Base-by-base conservation (phyloP, 2,797 vertebrate genomes). In the Fratercula arctica region DNA sequence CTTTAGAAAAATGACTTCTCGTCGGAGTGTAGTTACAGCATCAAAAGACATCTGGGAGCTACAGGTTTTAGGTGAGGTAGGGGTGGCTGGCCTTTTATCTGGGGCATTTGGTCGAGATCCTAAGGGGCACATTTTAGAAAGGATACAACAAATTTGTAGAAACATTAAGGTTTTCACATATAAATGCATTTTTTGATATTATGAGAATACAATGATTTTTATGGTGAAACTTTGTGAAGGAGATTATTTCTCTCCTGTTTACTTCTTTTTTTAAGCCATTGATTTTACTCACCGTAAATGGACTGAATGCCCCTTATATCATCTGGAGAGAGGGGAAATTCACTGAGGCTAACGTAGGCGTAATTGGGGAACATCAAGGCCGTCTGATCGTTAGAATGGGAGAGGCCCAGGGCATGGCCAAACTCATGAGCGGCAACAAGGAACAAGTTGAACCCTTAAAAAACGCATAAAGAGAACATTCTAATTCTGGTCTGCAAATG, bases 1-100 rank as follows among this genome's bases (percentile, higher is more conserved):
- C 96, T 99, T 99, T 95, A 99, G 99, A 97, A 99, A 99, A 94
- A 99, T 72, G 39, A 98, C 75, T 96, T 99, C 99, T 97, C 96
- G 97, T 84, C 98, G 95, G 69, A 99, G 88, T 25, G 98, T 98
- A 81, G 98, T 97, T 72, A 98, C 87, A 25, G 99, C 99, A 92
- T 99, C 98, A 1, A 99, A 97, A 37, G 98, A 97, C 95, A 98
- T 75, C 31, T 96, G 93, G 8, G 98, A 97, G 78, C 98, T 98
- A 95, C 99, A 99, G 64, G 92, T 92, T 46, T 98, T 94, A n/a
- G 98, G 98, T 16, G 96, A 26, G 28, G 63, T 90, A 50, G 98
- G 97, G 29, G 10, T 79, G n/a, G 96, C 43, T 77, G 97, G 97
- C 53, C 24, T 93, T 78, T 93, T 94, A 20, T 87, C 56, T 60